Evolutionary conservation across 2,888 invertebrate genomes (phyloP).

Genomic region (Panopea generosa): DNA sequence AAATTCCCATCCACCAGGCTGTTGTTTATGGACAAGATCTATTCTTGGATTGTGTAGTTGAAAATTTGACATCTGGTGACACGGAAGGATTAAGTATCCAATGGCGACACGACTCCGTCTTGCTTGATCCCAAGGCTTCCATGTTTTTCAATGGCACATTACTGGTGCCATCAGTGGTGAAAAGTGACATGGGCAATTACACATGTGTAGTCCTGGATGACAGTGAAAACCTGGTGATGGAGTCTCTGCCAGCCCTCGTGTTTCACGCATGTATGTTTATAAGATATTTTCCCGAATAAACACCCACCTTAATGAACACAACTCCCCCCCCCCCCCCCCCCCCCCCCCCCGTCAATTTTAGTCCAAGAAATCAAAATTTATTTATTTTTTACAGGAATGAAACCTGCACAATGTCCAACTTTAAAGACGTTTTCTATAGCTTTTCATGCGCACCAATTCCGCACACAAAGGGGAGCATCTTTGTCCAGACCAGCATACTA

Average conservation of each 20-base stretch:
- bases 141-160: slow-evolving; percentile 78
- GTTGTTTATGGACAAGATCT: slow-evolving; percentile 75
- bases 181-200: slow-evolving; percentile 76
- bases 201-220: slow-evolving; percentile 69
- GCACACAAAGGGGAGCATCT: no score
- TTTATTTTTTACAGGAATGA: no score
- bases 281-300: no score
- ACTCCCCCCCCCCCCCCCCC: no score
- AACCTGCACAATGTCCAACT: no score
- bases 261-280: slow-evolving; percentile 75
- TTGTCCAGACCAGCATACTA: no score
- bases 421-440: no score
- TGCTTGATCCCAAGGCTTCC: slow-evolving; percentile 56
- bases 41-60: slow-evolving; percentile 70
- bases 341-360: no score
- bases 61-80: slow-evolving; percentile 33
- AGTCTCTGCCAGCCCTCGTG: slow-evolving; percentile 67
- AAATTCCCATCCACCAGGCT: slow-evolving; percentile 66
- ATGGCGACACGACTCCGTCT: slow-evolving; percentile 71
- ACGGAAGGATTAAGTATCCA: slow-evolving; percentile 51
- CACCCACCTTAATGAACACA: no score
- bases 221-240: slow-evolving; percentile 25
- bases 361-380: no score
- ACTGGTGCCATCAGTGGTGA: slow-evolving; percentile 67
- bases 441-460: no score